phyloP scores from a whole-genome alignment of 2,113 vertebrate genomes.

The human region DNA sequence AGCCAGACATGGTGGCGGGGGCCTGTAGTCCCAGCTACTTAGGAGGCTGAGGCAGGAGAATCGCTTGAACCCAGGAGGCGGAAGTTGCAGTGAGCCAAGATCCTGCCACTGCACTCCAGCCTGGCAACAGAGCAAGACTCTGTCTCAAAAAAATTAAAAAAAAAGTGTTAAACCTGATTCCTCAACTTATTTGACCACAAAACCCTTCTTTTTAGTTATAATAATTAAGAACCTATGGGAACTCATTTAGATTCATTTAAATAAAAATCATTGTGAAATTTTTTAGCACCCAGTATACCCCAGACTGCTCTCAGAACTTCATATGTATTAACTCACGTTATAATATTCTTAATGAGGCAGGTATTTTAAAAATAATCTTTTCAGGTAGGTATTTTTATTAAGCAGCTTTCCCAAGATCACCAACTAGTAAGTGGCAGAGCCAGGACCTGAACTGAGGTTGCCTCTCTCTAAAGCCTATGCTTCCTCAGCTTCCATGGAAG shows the following conservation, averaged over 20 bases:
- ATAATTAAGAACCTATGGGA: not conserved
- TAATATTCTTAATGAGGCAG: not conserved
- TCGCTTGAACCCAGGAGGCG: too few species aligned
- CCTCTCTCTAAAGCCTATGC: not conserved
- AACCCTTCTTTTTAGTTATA: not conserved
- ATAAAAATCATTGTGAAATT: constrained; percentile 14
- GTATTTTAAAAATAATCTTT: not conserved
- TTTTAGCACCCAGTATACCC: not conserved
- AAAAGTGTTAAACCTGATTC: not conserved
- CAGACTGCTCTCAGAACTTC: not conserved
- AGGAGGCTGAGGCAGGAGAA: too few species aligned
- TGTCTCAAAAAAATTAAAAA: too few species aligned
- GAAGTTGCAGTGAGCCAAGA: too few species aligned
- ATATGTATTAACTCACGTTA: not conserved
- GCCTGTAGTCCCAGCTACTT: too few species aligned
- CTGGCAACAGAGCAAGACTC: too few species aligned
- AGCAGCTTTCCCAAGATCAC: not conserved
- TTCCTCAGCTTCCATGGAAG: not conserved
- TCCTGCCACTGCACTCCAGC: too few species aligned
- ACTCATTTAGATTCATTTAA: not conserved
- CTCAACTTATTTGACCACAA: not conserved
- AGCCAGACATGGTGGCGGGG: too few species aligned
- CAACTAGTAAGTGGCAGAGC: not conserved
- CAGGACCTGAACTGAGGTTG: not conserved
- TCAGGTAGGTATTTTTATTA: not conserved